Conservation (phyloP, 2,888 invertebrate species). For the Serripes groenlandicus region DNA sequence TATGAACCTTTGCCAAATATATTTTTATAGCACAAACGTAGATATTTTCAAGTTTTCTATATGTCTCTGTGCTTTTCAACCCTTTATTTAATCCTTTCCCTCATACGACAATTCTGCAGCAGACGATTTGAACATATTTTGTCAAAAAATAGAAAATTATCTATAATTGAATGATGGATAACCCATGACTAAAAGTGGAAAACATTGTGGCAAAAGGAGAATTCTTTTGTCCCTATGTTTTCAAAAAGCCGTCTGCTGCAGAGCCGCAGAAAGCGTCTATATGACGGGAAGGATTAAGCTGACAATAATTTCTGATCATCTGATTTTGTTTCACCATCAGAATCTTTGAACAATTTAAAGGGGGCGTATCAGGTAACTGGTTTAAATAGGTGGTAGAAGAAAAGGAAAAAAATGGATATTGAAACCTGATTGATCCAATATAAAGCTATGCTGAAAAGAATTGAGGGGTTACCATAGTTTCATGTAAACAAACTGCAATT, state of each 20-base stretch:
- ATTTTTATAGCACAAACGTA: constrained; percentile 8
- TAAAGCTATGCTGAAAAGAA: constrained; percentile 15
- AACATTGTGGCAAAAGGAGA: too few relatives aligned
- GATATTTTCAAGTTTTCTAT: background rate
- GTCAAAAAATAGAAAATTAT: too few relatives aligned
- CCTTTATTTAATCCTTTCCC: background rate
- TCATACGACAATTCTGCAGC: background rate
- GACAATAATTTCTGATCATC: background rate
- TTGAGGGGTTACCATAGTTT: constrained; percentile 56
- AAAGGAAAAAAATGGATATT: constrained; percentile 9
- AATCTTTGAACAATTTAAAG: too few relatives aligned
- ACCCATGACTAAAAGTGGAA: too few relatives aligned
- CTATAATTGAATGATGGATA: too few relatives aligned
- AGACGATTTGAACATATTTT: background rate
- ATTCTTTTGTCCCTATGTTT: background rate
- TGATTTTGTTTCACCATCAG: background rate
- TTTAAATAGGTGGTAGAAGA: background rate
- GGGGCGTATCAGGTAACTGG: background rate
- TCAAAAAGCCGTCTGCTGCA: too few relatives aligned
- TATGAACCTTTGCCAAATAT: constrained; percentile 27
- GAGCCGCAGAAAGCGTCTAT: too few relatives aligned
- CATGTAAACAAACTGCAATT: constrained; percentile 56
- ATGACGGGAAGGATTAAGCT: too few relatives aligned
- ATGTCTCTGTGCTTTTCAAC: background rate
- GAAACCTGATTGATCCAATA: constrained; percentile 9